Conservation (phyloP, 2,797 vertebrate genomes). For the Myotis vivesi region DNA sequence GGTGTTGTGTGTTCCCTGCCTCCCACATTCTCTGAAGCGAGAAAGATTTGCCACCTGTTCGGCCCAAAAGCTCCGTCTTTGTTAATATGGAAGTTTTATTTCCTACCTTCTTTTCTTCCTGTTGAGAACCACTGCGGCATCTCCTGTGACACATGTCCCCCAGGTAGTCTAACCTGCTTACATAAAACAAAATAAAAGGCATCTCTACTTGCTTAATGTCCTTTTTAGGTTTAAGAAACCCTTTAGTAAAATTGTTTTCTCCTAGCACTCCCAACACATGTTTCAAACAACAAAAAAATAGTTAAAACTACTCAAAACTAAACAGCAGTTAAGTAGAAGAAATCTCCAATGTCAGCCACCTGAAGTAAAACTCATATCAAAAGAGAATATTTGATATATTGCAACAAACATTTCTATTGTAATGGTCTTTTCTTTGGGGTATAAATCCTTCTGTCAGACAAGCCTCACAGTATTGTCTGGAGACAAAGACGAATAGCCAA, state of each 20-base stretch:
- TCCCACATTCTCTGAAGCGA: not conserved
- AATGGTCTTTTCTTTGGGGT: not conserved
- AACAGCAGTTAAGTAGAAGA: conserved; percentile 17
- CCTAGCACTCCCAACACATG: not conserved
- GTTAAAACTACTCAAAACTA: not conserved
- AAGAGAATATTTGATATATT: conserved; percentile 17
- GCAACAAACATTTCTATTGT: conserved; percentile 46
- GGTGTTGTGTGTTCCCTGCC: not conserved
- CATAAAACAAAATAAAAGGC: not conserved
- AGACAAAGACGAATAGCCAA: conserved; percentile 41
- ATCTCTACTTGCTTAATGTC: not conserved
- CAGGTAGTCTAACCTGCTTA: not conserved
- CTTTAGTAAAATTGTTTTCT: not conserved
- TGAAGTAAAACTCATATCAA: not conserved
- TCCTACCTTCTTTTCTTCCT: not conserved
- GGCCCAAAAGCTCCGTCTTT: not conserved
- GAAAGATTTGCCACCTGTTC: not conserved
- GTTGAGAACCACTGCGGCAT: not conserved
- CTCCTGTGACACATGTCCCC: not conserved
- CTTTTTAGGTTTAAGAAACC: not conserved
- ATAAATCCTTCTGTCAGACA: conserved; percentile 45
- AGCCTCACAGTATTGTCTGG: conserved; percentile 23
- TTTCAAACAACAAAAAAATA: not conserved
- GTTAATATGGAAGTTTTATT: not conserved
- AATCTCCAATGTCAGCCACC: not conserved